These are phyloP conservation scores for Drosophila mettleri DNA, from an alignment of 2,888 invertebrate genomes.

Conservation along the genomic window DNA sequence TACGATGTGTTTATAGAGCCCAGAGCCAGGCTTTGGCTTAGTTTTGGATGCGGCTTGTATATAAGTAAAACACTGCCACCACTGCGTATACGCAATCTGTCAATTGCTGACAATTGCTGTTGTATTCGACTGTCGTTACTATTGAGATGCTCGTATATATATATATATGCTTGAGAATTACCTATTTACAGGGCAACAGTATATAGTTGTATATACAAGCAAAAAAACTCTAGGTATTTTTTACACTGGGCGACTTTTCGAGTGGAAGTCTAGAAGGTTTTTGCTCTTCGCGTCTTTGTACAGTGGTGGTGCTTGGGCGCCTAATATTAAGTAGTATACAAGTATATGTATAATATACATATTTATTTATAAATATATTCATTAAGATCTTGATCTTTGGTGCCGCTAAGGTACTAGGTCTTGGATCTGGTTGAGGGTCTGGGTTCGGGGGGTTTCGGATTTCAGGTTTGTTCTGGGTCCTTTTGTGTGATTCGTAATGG, in stretches of 20 bases:
- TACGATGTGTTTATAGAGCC: slow-evolving; percentile 52
- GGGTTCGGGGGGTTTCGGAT: too few species aligned
- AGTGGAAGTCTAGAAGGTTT: slow-evolving; percentile 16
- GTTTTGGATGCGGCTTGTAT: slow-evolving; percentile 68
- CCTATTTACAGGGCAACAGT: slow-evolving; percentile 42
- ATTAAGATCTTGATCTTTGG: too few species aligned
- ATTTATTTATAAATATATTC: slow-evolving; percentile 3
- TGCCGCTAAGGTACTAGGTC: slow-evolving; percentile 42
- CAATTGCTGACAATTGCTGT: slow-evolving; percentile 57
- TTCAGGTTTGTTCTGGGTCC: slow-evolving; percentile 14
- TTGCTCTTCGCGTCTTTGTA: slow-evolving; percentile 39
- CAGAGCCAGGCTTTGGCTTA: slow-evolving; percentile 71
- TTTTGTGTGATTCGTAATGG: slow-evolving; percentile 29
- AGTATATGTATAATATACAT: not conserved
- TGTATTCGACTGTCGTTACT: slow-evolving; percentile 56
- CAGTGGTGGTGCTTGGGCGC: slow-evolving; percentile 50
- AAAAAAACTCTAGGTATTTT: slow-evolving; percentile 6
- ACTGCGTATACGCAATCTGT: slow-evolving; percentile 82
- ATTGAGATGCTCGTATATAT: slow-evolving; percentile 29
- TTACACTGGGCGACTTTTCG: slow-evolving; percentile 37
- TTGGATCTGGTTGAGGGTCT: slow-evolving; percentile 2
- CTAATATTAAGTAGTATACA: slow-evolving; percentile 4
- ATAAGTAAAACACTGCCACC: slow-evolving; percentile 85
- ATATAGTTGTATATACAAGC: slow-evolving; percentile 26
- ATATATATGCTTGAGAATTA: slow-evolving; percentile 17